A percentile compares a stretch with the other conserved stretches of the same genome.
phyloP scores from a whole-genome alignment of 2,797 vertebrate species.

The Loriculus beryllinus region DNA sequence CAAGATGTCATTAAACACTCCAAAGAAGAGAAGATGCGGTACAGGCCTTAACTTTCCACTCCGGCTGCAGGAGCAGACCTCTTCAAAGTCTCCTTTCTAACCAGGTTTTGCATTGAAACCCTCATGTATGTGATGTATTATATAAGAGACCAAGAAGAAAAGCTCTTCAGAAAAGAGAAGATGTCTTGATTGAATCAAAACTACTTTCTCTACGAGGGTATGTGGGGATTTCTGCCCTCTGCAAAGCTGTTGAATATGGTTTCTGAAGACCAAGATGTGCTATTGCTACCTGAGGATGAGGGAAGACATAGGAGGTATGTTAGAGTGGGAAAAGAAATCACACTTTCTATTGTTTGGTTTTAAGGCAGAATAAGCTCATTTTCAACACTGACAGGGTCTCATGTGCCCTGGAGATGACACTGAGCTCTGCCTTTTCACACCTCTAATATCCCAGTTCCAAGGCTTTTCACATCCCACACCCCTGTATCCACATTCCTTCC shows the following conservation, averaged over 20 bases:
- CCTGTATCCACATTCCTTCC: neutral
- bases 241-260: neutral
- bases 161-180: neutral
- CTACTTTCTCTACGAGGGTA: accelerated
- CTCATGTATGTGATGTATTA: neutral
- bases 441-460: neutral
- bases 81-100: neutral
- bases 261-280: neutral
- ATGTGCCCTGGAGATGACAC: neutral
- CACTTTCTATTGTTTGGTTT: neutral
- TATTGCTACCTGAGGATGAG: neutral
- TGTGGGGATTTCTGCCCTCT: neutral
- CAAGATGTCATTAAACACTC: neutral
- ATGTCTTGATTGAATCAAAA: neutral
- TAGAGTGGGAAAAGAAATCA: neutral
- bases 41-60: neutral
- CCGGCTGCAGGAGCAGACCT: neutral
- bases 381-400: neutral
- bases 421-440: neutral
- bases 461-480: accelerated
- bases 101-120: neutral
- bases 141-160: neutral
- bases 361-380: neutral
- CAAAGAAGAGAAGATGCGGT: accelerated
- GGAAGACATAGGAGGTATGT: neutral